Evolutionary conservation across 1,140 invertebrate species (phyloP), one percentile per base, ranked within the genome.

Genomic region (Leptinotarsa undecemlineata): DNA sequence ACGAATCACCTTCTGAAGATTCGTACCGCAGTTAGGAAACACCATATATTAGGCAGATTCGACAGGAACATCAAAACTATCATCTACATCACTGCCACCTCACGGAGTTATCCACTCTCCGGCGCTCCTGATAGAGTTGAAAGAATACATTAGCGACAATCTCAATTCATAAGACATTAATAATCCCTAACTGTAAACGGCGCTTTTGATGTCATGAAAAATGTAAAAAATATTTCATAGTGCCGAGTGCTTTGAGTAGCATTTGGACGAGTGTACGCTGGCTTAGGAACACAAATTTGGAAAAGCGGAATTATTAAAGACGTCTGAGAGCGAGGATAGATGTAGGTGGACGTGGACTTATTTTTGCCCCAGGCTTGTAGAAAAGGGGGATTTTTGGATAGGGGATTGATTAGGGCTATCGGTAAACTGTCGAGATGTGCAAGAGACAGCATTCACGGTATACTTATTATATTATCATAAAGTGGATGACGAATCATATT

Each of bases 131-230:
- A 57, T 15, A n/a, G 51, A 57, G 51, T 57, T 17, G 51, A n/a
- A 57, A 57, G 51, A 57, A 57, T 57, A 57, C 51, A 57, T 57
- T n/a, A 57, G n/a, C 51, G 51, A 57, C 51, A 17, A 19, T 17
- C 51, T 57, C n/a, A 57, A 57, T 57, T 57, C 3, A 57, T 57
- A 57, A 57, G 51, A 57, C 17, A 57, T 57, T 57, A n/a, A n/a
- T 57, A 57, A 57, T 57, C 51, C 51, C 14, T 57, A 57, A 57
- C 51, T 57, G 51, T 57, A n/a, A 57, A 57, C 51, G 51, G 15
- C 51, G 51, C 51, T n/a, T 57, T 57, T 57, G 17, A 57, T 57
- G 51, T 57, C 51, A 57, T 57, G 15, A 19, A 57, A 57, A 17
- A 57, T 19, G 51, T 57, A 57, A 57, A 57, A 42, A 57, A 57